Evolutionary conservation across 2,888 invertebrate genomes (phyloP), one percentile per base, ranked within the genome.

Genomic region (Agrilus mali): DNA sequence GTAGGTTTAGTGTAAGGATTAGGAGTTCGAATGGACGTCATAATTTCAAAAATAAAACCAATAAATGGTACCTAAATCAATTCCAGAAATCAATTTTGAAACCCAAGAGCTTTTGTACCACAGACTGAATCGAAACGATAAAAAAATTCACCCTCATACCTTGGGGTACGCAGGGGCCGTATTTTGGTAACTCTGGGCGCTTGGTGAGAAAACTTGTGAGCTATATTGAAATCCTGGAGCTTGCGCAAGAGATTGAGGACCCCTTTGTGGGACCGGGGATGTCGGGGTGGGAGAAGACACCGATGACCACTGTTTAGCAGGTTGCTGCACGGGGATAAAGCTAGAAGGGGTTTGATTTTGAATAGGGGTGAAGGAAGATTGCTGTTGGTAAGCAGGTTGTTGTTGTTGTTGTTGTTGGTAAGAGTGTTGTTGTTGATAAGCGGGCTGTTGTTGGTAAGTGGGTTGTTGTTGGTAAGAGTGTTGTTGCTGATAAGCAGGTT

Each of bases 251-350:
- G 53, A 59, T 70, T 65, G 67, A 69, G 50, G 63, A 58, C 53
- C 39, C 22, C 38, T 41, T 34, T 43, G 45, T 50, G 56, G 53
- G 44, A 51, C 53, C 7, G 45, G 57, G 43, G 66, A 64, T 40
- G 65, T 64, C 15, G 58, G 55, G 14, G 62, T 63, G 40, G 70
- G 66, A 47, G 70, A 67, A 47, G 67, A 66, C 13, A 71, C 69
- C 40, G 70, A 66, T 35, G 69, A 66, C 71, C 71, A 71, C 53
- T 49, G 60, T 62, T 56, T 66, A 59, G 51, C 58, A 51, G 59
- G 63, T 55, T 60, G 62, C 10, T 27, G 27, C 53, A 54, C 55
- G 44, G 55, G 61, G 57, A 56, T 51, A 45, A 50, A 61, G 42
- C 56, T 55, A 34, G 47, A 49, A 27, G 61, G 60, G 42, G 53